Conservation (phyloP, 2,113 vertebrate genomes). For the Notothenia coriiceps region DNA sequence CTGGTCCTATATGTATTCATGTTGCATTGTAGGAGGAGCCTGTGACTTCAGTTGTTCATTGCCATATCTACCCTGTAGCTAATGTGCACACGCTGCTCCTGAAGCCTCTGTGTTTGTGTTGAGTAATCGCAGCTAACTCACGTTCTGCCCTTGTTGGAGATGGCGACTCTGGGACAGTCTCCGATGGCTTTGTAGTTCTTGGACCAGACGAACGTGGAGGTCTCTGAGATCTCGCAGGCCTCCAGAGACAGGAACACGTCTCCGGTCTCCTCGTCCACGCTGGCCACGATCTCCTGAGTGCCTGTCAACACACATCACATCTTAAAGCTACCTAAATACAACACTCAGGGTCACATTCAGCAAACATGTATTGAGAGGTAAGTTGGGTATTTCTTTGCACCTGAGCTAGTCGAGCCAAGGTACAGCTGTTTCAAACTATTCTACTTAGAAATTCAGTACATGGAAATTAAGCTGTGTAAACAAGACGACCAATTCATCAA, state of each 20-base stretch:
- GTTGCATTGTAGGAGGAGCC: no score
- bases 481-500: no score
- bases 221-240: constrained; percentile 90
- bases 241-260: constrained; percentile 93
- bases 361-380: neutral
- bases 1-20: no score
- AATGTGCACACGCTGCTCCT: no score
- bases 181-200: constrained; percentile 92
- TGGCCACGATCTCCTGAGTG: constrained; percentile 90
- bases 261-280: constrained; percentile 92
- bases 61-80: no score
- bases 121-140: constrained; percentile 71
- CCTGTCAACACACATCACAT: constrained; percentile 74
- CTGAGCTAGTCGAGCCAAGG: neutral
- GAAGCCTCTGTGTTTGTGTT: no score
- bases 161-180: constrained; percentile 82
- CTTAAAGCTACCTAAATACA: no score
- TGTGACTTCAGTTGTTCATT: no score
- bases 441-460: no score
- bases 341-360: no score
- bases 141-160: constrained; percentile 86
- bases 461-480: no score
- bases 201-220: constrained; percentile 92
- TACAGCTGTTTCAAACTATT: no score
- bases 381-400: neutral